Conservation (phyloP, 2,797 vertebrate genomes). For the Coregonus suidteri region DNA sequence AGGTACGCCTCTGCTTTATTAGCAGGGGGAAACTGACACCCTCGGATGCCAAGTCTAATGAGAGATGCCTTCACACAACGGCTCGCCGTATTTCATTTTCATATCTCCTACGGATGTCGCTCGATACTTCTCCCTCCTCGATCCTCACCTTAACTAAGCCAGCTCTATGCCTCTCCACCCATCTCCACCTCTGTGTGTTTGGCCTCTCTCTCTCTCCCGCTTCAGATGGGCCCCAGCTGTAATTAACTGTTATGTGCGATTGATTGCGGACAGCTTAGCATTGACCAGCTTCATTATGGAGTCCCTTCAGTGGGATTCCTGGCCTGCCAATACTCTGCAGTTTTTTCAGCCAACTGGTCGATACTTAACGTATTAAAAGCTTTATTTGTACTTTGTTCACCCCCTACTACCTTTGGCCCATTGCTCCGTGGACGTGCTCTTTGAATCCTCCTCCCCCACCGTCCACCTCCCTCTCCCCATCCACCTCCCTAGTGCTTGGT, state of each 20-base stretch:
- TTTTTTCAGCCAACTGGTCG: constrained; percentile 79
- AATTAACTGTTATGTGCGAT: constrained; percentile 84
- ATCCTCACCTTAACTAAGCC: constrained; percentile 50
- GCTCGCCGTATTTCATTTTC: constrained; percentile 61
- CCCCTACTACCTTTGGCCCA: constrained; percentile 63
- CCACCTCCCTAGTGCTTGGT: neutral
- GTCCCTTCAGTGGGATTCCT: constrained; percentile 81
- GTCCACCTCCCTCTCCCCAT: constrained; percentile 33
- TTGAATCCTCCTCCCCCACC: constrained; percentile 1
- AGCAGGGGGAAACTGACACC: constrained; percentile 33
- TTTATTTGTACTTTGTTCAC: constrained; percentile 79
- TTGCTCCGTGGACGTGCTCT: constrained; percentile 38
- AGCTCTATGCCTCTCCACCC: constrained; percentile 44
- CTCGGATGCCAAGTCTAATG: constrained; percentile 42
- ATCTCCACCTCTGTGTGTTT: constrained; percentile 46
- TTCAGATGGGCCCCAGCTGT: constrained; percentile 74
- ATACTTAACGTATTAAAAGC: constrained; percentile 80
- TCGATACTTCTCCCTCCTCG: constrained; percentile 45
- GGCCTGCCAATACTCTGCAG: constrained; percentile 79
- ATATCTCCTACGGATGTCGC: constrained; percentile 50
- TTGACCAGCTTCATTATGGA: constrained; percentile 85
- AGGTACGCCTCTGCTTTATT: constrained; percentile 38
- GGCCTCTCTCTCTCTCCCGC: constrained; percentile 21
- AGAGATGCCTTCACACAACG: constrained; percentile 30
- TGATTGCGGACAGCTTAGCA: constrained; percentile 83